Percentiles rank a stretch among this genome's conserved stretches.
Evolutionary conservation across 2,888 invertebrate genomes (phyloP).

Genomic region (Orgyia antiqua): DNA sequence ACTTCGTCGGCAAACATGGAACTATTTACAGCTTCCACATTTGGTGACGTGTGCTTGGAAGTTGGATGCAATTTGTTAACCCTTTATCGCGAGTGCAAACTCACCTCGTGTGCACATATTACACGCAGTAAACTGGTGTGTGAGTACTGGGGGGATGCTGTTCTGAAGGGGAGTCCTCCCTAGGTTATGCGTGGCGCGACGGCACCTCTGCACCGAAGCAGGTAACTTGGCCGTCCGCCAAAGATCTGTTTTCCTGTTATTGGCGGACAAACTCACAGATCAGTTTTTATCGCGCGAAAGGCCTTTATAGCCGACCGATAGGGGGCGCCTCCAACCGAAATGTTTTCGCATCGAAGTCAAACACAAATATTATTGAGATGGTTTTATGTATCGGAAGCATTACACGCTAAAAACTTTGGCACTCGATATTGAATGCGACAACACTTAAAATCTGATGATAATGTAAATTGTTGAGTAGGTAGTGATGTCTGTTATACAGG

Average conservation of each 20-base stretch:
- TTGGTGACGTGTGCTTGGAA: slow-evolving; percentile 65
- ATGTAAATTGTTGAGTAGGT: slow-evolving; percentile 35
- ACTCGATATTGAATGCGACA: slow-evolving; percentile 45
- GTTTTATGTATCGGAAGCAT: slow-evolving; percentile 76
- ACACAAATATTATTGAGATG: slow-evolving; percentile 72
- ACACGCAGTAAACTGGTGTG: slow-evolving; percentile 19
- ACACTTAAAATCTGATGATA: slow-evolving; percentile 47
- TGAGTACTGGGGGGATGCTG: slow-evolving; percentile 17
- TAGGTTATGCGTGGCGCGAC: slow-evolving; percentile 30
- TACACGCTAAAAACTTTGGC: slow-evolving; percentile 72
- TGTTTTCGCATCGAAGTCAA: slow-evolving; percentile 67
- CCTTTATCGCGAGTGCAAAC: slow-evolving; percentile 60
- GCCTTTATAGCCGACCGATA: slow-evolving; percentile 76
- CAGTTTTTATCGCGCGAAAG: slow-evolving; percentile 77
- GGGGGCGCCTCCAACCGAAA: slow-evolving; percentile 55
- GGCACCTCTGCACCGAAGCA: slow-evolving; percentile 36
- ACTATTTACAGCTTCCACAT: slow-evolving; percentile 68
- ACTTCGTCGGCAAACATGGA: slow-evolving; percentile 63
- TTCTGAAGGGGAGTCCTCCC: not conserved
- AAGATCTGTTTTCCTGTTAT: slow-evolving; percentile 75
- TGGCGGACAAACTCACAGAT: slow-evolving; percentile 74
- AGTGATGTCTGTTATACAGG: slow-evolving; percentile 19
- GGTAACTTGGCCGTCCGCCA: slow-evolving; percentile 72
- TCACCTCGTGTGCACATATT: slow-evolving; percentile 28
- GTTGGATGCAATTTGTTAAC: slow-evolving; percentile 72